These are phyloP conservation scores for Nyctereutes procyonoides DNA, from an alignment of 2,113 vertebrate species.

Conservation along the genomic window DNA sequence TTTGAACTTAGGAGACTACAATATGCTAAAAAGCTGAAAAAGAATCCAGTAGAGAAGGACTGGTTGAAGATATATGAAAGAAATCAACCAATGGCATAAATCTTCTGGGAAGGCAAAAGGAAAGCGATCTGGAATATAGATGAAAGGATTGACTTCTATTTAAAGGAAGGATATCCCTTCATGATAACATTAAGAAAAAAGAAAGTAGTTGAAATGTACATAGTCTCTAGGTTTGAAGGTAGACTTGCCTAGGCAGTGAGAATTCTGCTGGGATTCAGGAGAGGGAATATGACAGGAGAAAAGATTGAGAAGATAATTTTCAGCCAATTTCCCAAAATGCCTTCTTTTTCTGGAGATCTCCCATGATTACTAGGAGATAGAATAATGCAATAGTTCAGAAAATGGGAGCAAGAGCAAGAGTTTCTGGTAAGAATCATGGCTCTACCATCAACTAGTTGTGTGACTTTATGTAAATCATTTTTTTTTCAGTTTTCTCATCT, in stretches of 20 bases:
- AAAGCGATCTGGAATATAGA: background rate
- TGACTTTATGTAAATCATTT: background rate
- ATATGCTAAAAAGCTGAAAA: background rate
- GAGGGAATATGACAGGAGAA: background rate
- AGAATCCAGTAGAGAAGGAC: background rate
- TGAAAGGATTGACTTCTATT: background rate
- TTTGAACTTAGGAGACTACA: conserved; percentile 4
- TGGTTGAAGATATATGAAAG: background rate
- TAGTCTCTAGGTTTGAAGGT: background rate
- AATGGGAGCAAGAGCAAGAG: background rate
- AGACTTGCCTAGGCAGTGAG: background rate
- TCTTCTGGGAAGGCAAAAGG: background rate
- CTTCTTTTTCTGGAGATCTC: background rate
- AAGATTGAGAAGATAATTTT: conserved; percentile 27
- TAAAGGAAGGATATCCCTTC: background rate
- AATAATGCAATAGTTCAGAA: background rate
- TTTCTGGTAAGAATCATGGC: background rate
- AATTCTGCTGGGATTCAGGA: background rate
- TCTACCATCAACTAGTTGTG: background rate
- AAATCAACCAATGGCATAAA: background rate
- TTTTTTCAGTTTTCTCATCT: conserved; percentile 24
- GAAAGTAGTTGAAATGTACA: background rate
- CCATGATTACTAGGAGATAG: background rate
- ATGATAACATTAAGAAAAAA: background rate
- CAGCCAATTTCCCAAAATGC: background rate